A percentile compares a stretch with the other conserved stretches of the same genome.
These are phyloP conservation scores for Crocuta crocuta DNA, from an alignment of 2,113 vertebrate genomes.

Conservation along the genomic window DNA sequence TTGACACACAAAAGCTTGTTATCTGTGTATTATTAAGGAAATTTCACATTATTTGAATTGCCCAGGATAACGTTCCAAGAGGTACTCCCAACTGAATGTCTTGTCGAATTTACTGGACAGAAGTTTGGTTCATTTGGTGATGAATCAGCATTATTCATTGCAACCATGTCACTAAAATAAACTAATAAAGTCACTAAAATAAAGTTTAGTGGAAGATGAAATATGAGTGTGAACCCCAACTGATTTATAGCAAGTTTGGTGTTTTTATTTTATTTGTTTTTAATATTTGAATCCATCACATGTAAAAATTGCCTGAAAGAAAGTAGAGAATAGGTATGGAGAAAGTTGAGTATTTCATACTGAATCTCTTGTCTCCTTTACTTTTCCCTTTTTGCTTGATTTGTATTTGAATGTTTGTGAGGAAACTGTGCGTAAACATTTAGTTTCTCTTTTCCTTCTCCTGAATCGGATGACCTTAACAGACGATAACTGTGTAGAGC, in stretches of 20 bases:
- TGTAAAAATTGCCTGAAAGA: neutral
- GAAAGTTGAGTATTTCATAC: neutral
- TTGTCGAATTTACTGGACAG: neutral
- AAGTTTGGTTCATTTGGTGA: neutral
- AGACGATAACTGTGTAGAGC: neutral
- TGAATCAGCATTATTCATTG: neutral
- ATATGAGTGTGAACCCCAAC: neutral
- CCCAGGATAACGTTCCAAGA: neutral
- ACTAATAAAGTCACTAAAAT: neutral
- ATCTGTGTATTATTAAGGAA: neutral
- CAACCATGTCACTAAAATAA: neutral
- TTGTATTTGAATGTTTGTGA: conserved; percentile 20
- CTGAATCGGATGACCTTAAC: neutral
- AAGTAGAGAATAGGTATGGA: neutral
- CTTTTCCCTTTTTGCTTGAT: conserved; percentile 13
- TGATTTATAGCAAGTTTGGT: neutral
- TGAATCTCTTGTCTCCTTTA: neutral
- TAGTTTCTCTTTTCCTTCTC: neutral
- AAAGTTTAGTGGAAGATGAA: neutral
- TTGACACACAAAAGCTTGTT: neutral
- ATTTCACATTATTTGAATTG: neutral
- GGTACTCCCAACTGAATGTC: neutral
- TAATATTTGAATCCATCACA: neutral
- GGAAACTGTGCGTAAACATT: neutral
- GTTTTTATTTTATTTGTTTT: neutral